A percentile compares a stretch with the other conserved stretches of the same genome.
Conservation (phyloP, 2,888 invertebrate genomes). For the Mythimna ferrago region DNA sequence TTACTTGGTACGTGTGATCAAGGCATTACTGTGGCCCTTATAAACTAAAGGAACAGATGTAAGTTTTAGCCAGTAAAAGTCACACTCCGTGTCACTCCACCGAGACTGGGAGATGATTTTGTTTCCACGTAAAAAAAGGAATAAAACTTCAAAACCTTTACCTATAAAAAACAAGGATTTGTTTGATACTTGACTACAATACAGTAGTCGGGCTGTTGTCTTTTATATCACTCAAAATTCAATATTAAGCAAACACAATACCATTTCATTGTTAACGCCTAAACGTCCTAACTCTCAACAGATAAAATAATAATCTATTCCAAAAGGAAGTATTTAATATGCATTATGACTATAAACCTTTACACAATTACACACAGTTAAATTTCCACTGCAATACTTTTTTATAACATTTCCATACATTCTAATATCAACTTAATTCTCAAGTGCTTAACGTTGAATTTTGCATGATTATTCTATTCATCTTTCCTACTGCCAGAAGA, state of each 20-base stretch:
- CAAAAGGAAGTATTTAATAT: conserved; percentile 1
- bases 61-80: too few species aligned
- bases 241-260: neutral
- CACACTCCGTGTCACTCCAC: too few species aligned
- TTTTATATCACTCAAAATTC: neutral
- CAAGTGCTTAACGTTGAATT: neutral
- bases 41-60: too few species aligned
- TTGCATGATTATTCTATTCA: conserved; percentile 44
- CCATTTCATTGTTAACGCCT: neutral
- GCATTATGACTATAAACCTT: neutral
- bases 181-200: conserved; percentile 3
- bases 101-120: too few species aligned
- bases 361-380: neutral
- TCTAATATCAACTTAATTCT: conserved; percentile 22
- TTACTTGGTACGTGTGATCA: too few species aligned
- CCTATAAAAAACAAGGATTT: neutral
- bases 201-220: neutral
- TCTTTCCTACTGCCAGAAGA: conserved; percentile 64
- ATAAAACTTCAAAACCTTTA: neutral
- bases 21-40: too few species aligned
- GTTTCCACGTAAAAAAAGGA: neutral
- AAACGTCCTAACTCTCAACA: neutral
- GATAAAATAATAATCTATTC: neutral
- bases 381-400: conserved; percentile 10
- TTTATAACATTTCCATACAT: neutral